Evolutionary conservation across 2,888 invertebrate species (phyloP).

Genomic region (Emmelina monodactyla): DNA sequence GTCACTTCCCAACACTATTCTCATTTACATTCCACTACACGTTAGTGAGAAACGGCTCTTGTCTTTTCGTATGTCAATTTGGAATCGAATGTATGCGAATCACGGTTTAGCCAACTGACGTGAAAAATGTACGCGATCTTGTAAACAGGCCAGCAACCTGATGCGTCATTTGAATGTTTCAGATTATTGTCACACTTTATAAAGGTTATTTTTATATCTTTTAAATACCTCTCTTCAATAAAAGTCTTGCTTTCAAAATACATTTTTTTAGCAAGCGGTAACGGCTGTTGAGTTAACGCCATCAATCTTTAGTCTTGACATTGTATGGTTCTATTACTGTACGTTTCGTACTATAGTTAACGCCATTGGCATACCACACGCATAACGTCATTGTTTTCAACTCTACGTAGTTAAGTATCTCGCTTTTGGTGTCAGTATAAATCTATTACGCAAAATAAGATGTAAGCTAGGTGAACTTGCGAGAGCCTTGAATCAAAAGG

Average conservation of each 20-base stretch:
- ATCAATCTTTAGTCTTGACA: slow-evolving; percentile 46
- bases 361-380: slow-evolving; percentile 32
- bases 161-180: slow-evolving; percentile 28
- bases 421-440: not conserved
- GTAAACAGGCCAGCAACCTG: slow-evolving; percentile 28
- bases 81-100: too few species aligned
- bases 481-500: not conserved
- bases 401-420: slow-evolving; percentile 5
- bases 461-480: not conserved
- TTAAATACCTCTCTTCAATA: not conserved
- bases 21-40: too few species aligned
- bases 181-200: slow-evolving; percentile 19
- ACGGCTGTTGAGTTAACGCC: slow-evolving; percentile 13
- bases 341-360: slow-evolving; percentile 22
- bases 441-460: too few species aligned
- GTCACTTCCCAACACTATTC: too few species aligned
- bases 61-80: too few species aligned
- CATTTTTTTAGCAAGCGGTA: not conserved
- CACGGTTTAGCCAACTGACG: too few species aligned
- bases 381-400: slow-evolving; percentile 28
- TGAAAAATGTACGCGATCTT: too few species aligned
- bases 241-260: not conserved
- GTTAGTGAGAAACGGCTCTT: too few species aligned
- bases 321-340: slow-evolving; percentile 36
- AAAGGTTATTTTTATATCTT: not conserved